Evolutionary conservation across 2,797 vertebrate genomes (phyloP).

Genomic region (Anomalospiza imberbis): DNA sequence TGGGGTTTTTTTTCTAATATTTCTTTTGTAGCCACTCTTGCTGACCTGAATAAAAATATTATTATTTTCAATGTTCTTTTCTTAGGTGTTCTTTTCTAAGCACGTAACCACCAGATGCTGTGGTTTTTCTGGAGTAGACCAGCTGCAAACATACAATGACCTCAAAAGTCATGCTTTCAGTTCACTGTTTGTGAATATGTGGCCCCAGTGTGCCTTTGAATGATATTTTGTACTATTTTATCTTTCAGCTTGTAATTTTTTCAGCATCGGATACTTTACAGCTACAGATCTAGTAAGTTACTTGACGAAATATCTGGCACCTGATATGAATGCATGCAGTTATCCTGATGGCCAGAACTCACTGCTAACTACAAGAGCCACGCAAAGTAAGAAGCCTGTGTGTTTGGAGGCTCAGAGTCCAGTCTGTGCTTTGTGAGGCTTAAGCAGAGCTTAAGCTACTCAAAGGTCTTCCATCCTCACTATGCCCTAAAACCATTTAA

Average conservation of each 20-base stretch:
- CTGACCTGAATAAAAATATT: not conserved
- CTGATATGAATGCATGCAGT: not conserved
- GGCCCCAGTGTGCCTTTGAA: not conserved
- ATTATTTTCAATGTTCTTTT: not conserved
- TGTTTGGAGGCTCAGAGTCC: not conserved
- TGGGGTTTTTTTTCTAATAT: not conserved
- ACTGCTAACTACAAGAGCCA: not conserved
- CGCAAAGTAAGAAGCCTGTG: not conserved
- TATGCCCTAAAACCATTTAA: not conserved
- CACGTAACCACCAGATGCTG: not conserved
- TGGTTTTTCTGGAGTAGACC: not conserved
- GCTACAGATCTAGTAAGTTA: not conserved
- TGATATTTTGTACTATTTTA: not conserved
- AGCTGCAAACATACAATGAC: not conserved
- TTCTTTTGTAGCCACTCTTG: not conserved
- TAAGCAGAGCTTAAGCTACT: not conserved
- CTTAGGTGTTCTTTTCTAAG: not conserved
- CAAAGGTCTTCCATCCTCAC: not conserved
- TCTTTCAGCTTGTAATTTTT: not conserved
- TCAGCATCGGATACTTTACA: not conserved
- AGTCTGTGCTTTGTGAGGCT: not conserved
- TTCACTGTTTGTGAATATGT: not conserved
- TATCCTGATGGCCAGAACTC: not conserved
- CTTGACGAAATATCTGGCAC: not conserved
- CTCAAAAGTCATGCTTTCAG: not conserved